These are phyloP conservation scores for Apantesis nais DNA, from an alignment of 2,888 invertebrate genomes.

Conservation along the genomic window DNA sequence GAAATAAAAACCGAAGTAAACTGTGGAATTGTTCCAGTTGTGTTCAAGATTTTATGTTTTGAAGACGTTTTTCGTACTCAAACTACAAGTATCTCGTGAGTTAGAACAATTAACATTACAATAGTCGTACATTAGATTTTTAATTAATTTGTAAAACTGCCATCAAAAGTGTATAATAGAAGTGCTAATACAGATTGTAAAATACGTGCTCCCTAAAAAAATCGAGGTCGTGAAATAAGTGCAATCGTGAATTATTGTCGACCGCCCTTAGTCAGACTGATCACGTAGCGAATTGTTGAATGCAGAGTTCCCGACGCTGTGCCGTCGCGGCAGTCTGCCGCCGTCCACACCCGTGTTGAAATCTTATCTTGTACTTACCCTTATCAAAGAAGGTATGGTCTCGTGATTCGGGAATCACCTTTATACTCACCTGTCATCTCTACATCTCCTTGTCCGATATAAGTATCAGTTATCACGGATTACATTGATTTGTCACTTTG, in stretches of 20 bases:
- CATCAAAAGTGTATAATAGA: slow-evolving; percentile 45
- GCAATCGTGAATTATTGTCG: slow-evolving; percentile 59
- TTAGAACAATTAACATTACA: slow-evolving; percentile 51
- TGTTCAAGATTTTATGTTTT: slow-evolving; percentile 45
- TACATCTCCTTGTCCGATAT: slow-evolving; percentile 43
- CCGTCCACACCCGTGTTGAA: slow-evolving; percentile 52
- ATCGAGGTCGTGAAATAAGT: slow-evolving; percentile 58
- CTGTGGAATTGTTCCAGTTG: slow-evolving; percentile 57
- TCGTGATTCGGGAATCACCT: slow-evolving; percentile 62
- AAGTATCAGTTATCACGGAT: slow-evolving; percentile 52
- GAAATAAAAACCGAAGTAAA: slow-evolving; percentile 59
- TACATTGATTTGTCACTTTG: slow-evolving; percentile 54
- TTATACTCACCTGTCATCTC: slow-evolving; percentile 47
- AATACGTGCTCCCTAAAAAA: slow-evolving; percentile 59
- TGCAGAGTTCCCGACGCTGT: slow-evolving; percentile 50
- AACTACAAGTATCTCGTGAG: slow-evolving; percentile 49
- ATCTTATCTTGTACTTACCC: slow-evolving; percentile 67
- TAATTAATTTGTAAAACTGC: slow-evolving; percentile 43
- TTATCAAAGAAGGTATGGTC: slow-evolving; percentile 67
- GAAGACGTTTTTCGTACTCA: slow-evolving; percentile 49
- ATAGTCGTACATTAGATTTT: slow-evolving; percentile 58
- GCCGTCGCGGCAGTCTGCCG: slow-evolving; percentile 61
- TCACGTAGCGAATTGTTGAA: slow-evolving; percentile 62
- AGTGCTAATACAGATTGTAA: slow-evolving; percentile 20
- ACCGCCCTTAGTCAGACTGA: slow-evolving; percentile 62